Base-by-base conservation (phyloP, 2,797 vertebrate species). In the Pagetopsis macropterus region DNA sequence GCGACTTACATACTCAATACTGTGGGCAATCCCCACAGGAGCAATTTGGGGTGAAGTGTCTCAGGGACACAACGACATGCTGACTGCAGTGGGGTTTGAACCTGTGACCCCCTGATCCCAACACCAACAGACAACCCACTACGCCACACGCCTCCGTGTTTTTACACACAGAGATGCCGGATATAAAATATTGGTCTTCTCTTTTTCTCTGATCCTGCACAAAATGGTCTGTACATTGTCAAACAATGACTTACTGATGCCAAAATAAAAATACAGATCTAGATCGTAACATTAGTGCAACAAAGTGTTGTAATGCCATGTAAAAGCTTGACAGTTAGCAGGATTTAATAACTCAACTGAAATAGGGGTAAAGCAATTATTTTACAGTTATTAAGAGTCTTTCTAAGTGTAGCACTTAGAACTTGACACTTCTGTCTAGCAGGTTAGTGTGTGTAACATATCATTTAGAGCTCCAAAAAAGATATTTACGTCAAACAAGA, bases 341-440 rank as follows among this genome's bases (percentile, higher is more conserved):
- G 50, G 13, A 57, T 52, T 31, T 15, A 17, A 44, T 12, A 21
- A 43, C 9, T 23, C 21, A 23, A 23, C 40, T 66, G 16, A 54
- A 41, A 14, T 44, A 27, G 12, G 15, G 33, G 7, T 12, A 12
- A 70, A 41, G 3, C 37, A 37, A 59, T 27, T 27, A 55, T 3
- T 57, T 6, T 2, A 17, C n/a, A 50, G 15, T 14, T 14, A 43
- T 54, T 54, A 58, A 37, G 23, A 9, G 33, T 17, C 43, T 31
- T 23, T 14, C 9, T 21, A n/a, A 27, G 21, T 4, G 23, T 51
- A 68, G 14, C n/a, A 15, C 21, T 21, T 21, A 2, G 21, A 21
- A 21, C 21, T 21, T 12, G 10, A 55, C 60, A 33, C 69, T 72
- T 84, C 72, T 66, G 82, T 61, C 70, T 5, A 58, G 21, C 70